phyloP scores from a whole-genome alignment of 2,888 invertebrate genomes.

The Dynastes maya region DNA sequence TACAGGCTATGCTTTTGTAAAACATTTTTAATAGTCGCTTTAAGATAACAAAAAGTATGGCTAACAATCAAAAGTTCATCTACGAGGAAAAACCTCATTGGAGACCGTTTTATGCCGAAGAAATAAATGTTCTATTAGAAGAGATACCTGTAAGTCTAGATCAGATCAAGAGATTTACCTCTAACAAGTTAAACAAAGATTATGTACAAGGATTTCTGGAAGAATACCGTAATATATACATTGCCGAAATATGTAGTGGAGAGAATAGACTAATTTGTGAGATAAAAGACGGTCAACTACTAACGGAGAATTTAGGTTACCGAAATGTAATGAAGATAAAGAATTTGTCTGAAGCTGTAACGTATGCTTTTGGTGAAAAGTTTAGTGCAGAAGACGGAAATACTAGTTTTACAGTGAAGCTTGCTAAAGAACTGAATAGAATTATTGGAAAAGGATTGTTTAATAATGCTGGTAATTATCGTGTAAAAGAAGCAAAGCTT shows the following conservation, averaged over 20 bases:
- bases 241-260: conserved; percentile 12
- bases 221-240: conserved; percentile 25
- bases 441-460: conserved; percentile 20
- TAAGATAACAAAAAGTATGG: too few relatives aligned
- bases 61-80: not conserved
- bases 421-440: conserved; percentile 13
- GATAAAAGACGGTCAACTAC: not conserved
- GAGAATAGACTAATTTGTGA: not conserved
- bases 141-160: not conserved
- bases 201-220: conserved; percentile 12
- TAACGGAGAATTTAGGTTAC: not conserved
- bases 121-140: not conserved
- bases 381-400: not conserved
- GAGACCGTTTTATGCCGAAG: conserved; percentile 22
- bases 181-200: not conserved
- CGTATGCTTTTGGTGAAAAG: conserved; percentile 9
- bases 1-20: too few relatives aligned
- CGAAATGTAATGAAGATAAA: not conserved
- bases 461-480: conserved; percentile 25
- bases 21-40: too few relatives aligned
- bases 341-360: conserved; percentile 4
- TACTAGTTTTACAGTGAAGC: not conserved
- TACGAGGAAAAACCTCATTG: conserved; percentile 33
- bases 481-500: conserved; percentile 8
- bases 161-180: conserved; percentile 1